A percentile compares a stretch with the other conserved stretches of the same genome.
Evolutionary conservation across 2,888 invertebrate genomes (phyloP).

Genomic region (Melieria crassipennis): DNA sequence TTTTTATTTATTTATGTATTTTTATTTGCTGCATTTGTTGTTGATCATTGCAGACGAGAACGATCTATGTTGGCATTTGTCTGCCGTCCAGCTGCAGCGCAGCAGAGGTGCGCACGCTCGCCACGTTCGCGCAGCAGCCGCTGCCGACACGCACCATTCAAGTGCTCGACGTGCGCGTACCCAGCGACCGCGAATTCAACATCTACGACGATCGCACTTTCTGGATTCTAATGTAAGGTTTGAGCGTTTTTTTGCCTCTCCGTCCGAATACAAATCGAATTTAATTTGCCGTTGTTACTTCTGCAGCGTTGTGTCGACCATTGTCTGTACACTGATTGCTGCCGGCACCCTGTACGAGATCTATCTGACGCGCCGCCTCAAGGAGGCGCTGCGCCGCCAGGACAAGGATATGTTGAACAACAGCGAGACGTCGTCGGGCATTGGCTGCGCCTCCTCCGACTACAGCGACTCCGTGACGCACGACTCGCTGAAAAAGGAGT

Average conservation of each 20-base stretch:
- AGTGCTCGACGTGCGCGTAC: constrained; percentile 75
- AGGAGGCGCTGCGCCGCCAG: constrained; percentile 57
- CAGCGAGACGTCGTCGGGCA: constrained; percentile 66
- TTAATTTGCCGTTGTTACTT: constrained; percentile 2
- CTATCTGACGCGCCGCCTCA: constrained; percentile 57
- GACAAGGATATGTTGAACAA: constrained; percentile 65
- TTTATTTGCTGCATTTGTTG: constrained; percentile 14
- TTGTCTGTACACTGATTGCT: constrained; percentile 70
- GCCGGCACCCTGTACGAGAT: constrained; percentile 79
- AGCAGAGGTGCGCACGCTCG: constrained; percentile 71
- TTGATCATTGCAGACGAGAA: constrained; percentile 69
- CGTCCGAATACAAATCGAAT: neutral
- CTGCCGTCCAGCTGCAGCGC: constrained; percentile 76
- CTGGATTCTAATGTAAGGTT: constrained; percentile 74
- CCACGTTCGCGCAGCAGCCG: constrained; percentile 69
- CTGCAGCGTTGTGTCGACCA: constrained; percentile 69
- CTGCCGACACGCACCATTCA: constrained; percentile 66
- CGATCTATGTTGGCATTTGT: constrained; percentile 80
- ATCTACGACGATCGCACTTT: constrained; percentile 78
- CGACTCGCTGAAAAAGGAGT: constrained; percentile 55
- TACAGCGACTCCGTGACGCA: constrained; percentile 62
- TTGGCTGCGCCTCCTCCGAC: constrained; percentile 67
- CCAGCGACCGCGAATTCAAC: constrained; percentile 73
- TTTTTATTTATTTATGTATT: neutral
- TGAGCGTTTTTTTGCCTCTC: neutral